A percentile compares a stretch with the other conserved stretches of the same genome.
phyloP scores from a whole-genome alignment of 2,888 invertebrate species.

The Steinernema carpocapsae region DNA sequence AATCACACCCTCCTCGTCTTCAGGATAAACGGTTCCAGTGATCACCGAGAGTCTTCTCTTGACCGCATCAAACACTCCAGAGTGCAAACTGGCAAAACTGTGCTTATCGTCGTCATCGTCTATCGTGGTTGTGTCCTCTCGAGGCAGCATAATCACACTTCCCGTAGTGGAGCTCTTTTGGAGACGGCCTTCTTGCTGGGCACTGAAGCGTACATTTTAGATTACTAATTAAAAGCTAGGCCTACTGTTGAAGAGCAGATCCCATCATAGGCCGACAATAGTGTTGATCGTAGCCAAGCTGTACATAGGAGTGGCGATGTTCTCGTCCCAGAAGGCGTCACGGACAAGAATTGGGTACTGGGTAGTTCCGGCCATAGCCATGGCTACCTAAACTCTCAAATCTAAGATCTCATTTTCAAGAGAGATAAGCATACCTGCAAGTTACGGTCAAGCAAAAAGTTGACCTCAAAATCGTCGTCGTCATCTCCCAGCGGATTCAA shows the following conservation, averaged over 20 bases:
- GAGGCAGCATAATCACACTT: background rate
- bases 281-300: conserved; percentile 61
- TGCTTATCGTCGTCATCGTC: background rate
- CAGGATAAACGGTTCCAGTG: too few species aligned
- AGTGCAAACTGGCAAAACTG: background rate
- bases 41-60: background rate
- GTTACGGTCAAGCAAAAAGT: conserved; percentile 42
- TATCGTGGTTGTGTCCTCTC: background rate
- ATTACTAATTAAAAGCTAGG: too few species aligned
- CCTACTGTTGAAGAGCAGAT: conserved; percentile 54
- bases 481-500: conserved; percentile 43
- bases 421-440: too few species aligned
- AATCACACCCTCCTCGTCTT: too few species aligned
- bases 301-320: conserved; percentile 60
- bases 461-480: conserved; percentile 46
- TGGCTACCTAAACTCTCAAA: too few species aligned
- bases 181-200: background rate
- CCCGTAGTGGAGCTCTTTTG: too few species aligned
- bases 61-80: conserved; percentile 1
- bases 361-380: background rate
- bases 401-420: too few species aligned
- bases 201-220: too few species aligned
- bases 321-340: conserved; percentile 59
- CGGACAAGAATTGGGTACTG: background rate
- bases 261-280: conserved; percentile 65